phyloP scores from a whole-genome alignment of 2,797 vertebrate species.

The Tarsius wallacei region DNA sequence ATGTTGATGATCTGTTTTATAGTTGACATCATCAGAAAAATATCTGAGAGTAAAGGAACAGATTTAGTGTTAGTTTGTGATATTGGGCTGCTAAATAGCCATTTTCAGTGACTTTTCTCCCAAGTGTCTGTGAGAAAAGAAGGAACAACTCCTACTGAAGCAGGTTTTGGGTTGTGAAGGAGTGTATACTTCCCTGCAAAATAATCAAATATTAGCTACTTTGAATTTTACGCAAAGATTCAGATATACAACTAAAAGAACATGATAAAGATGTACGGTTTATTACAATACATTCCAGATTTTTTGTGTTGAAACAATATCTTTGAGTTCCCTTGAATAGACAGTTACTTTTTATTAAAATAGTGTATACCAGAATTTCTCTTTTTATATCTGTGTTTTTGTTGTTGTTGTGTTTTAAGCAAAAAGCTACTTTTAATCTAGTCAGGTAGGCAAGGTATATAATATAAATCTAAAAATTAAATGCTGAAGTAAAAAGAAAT shows the following conservation, averaged over 20 bases:
- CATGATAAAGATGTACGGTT: not conserved
- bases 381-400: slow-evolving; percentile 22
- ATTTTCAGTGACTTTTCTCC: not conserved
- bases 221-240: not conserved
- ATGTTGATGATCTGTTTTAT: not conserved
- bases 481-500: not conserved
- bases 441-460: not conserved
- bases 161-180: not conserved
- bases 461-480: slow-evolving; percentile 7
- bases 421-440: slow-evolving; percentile 58
- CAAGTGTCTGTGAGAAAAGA: not conserved
- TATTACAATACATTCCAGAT: not conserved
- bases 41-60: not conserved
- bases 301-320: slow-evolving; percentile 13
- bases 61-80: not conserved
- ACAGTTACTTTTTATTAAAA: slow-evolving; percentile 59
- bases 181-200: not conserved
- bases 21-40: not conserved
- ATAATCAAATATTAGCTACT: not conserved
- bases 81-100: not conserved
- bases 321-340: slow-evolving; percentile 11
- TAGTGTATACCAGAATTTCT: not conserved
- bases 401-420: slow-evolving; percentile 48
- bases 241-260: slow-evolving; percentile 30
- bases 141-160: not conserved